Conservation (phyloP, 2,888 invertebrate species). For the Physocephala rufipes region DNA sequence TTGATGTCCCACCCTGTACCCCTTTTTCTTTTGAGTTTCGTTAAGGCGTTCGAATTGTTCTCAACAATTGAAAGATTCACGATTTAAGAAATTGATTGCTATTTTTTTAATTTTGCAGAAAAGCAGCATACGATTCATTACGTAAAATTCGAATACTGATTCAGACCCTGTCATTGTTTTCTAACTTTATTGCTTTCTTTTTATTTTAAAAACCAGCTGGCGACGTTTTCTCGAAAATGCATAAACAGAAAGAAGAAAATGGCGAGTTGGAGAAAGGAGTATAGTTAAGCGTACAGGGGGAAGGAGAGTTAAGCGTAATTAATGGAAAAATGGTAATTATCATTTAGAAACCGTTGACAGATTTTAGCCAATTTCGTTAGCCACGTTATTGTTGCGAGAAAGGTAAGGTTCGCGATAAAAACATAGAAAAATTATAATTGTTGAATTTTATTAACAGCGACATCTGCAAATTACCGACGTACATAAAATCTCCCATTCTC, state of each 20-base stretch:
- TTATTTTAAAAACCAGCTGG: constrained; percentile 30
- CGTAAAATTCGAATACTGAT: no score
- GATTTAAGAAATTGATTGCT: constrained; percentile 9
- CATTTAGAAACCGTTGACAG: no score
- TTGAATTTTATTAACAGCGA: no score
- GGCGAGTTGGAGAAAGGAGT: constrained; percentile 20
- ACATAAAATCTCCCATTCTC: not conserved
- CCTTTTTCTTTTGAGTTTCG: not conserved
- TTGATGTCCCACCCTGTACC: not conserved
- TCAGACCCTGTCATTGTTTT: no score
- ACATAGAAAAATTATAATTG: no score
- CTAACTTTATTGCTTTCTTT: no score
- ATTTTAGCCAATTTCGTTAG: no score
- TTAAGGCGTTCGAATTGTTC: no score
- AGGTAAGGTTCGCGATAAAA: no score
- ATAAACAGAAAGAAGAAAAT: constrained; percentile 28
- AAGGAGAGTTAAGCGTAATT: constrained; percentile 34
- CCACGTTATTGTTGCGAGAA: no score
- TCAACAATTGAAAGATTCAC: not conserved
- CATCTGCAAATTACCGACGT: not conserved
- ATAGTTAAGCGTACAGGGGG: not conserved
- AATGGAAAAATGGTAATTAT: constrained; percentile 16
- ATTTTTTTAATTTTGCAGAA: not conserved
- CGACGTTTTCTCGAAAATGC: constrained; percentile 34
- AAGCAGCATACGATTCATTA: no score